phyloP scores from a whole-genome alignment of 2,797 vertebrate species.

The Crenuchus spilurus region DNA sequence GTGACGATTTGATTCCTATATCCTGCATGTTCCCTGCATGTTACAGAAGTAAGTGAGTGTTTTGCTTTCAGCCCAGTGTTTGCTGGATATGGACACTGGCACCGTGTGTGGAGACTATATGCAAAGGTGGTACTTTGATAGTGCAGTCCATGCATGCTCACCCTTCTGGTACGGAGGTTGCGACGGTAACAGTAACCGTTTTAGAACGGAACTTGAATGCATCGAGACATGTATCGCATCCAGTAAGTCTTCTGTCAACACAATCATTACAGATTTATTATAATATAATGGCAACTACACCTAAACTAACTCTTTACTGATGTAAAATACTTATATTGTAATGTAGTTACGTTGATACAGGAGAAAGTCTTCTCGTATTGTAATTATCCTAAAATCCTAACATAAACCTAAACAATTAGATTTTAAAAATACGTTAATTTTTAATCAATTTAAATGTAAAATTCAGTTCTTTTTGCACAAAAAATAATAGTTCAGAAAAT shows the following conservation, averaged over 20 bases:
- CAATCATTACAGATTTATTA: background rate
- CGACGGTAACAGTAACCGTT: conserved; percentile 75
- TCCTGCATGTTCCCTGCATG: conserved; percentile 25
- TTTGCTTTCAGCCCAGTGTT: conserved; percentile 76
- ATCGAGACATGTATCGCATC: conserved; percentile 63
- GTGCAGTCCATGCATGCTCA: conserved; percentile 65
- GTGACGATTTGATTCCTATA: too few relatives aligned
- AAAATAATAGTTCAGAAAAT: too few relatives aligned
- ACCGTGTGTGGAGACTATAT: conserved; percentile 60
- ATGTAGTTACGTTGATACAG: too few relatives aligned
- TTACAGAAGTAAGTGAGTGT: conserved; percentile 59
- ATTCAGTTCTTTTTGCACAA: too few relatives aligned
- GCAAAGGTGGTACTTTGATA: conserved; percentile 73
- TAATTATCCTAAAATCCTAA: too few relatives aligned
- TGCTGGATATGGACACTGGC: conserved; percentile 64
- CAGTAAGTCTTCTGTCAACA: conserved; percentile 65
- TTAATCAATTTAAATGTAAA: too few relatives aligned
- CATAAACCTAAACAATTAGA: too few relatives aligned
- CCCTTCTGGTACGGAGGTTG: conserved; percentile 79
- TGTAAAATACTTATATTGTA: background rate
- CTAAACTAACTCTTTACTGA: background rate
- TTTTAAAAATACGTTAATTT: too few relatives aligned
- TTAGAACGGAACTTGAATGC: conserved; percentile 75
- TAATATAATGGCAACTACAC: background rate
- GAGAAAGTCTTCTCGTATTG: too few relatives aligned